phyloP scores from a whole-genome alignment of 2,797 vertebrate genomes.

The Phrynocephalus forsythii region DNA sequence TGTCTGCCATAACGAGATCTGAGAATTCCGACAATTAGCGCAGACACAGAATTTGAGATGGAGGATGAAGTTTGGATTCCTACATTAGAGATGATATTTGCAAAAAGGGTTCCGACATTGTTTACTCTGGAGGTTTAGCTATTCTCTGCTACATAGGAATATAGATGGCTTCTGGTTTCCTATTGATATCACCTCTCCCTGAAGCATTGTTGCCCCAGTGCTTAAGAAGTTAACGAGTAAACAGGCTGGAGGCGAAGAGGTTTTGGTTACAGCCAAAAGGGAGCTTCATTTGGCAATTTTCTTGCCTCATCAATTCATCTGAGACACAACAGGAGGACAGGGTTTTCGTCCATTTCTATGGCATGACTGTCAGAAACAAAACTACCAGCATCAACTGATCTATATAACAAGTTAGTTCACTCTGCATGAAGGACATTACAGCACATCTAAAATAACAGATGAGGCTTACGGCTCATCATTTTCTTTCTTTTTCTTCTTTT shows the following conservation, averaged over 20 bases:
- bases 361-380: slow-evolving; percentile 76
- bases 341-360: slow-evolving; percentile 78
- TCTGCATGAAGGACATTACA: slow-evolving; percentile 73
- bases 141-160: slow-evolving; percentile 38
- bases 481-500: slow-evolving; percentile 44
- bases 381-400: slow-evolving; percentile 75
- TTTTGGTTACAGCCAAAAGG: slow-evolving; percentile 62
- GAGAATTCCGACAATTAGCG: slow-evolving; percentile 38
- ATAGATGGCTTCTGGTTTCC: slow-evolving; percentile 40
- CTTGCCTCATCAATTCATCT: slow-evolving; percentile 64
- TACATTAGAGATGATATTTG: slow-evolving; percentile 44
- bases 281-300: slow-evolving; percentile 51
- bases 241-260: slow-evolving; percentile 41
- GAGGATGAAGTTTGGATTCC: slow-evolving; percentile 46
- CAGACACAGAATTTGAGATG: not conserved
- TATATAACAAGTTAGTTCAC: slow-evolving; percentile 76
- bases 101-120: slow-evolving; percentile 34
- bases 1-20: slow-evolving; percentile 51
- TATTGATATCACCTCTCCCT: slow-evolving; percentile 47
- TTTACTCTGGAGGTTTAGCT: slow-evolving; percentile 35
- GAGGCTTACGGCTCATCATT: slow-evolving; percentile 80
- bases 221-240: slow-evolving; percentile 57
- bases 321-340: slow-evolving; percentile 65
- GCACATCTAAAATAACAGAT: slow-evolving; percentile 78
- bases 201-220: slow-evolving; percentile 49